A percentile compares a stretch with the other conserved stretches of the same genome.
Evolutionary conservation across 2,113 vertebrate species (phyloP).

Genomic region (Chelonoidis abingdonii): DNA sequence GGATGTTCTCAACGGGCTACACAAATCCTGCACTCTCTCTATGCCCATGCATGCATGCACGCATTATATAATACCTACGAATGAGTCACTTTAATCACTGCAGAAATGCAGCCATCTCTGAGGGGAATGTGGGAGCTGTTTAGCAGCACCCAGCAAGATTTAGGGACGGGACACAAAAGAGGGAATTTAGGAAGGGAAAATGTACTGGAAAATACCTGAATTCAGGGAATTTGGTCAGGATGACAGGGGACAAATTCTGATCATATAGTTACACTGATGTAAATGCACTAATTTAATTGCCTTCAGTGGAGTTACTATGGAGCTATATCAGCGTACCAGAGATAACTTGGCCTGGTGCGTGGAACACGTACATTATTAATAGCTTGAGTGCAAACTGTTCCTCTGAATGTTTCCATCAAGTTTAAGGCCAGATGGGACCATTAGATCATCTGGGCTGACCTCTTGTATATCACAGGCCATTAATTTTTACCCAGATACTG

Average conservation of each 20-base stretch:
- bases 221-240: not conserved
- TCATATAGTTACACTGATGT: not conserved
- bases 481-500: slow-evolving; percentile 43
- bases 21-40: not conserved
- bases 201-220: not conserved
- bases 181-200: not conserved
- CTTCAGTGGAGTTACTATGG: not conserved
- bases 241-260: not conserved
- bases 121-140: not conserved
- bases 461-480: slow-evolving; percentile 43
- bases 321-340: not conserved
- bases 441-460: slow-evolving; percentile 29
- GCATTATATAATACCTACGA: not conserved
- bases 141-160: not conserved
- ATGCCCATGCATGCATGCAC: not conserved
- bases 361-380: not conserved
- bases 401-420: not conserved
- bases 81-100: not conserved
- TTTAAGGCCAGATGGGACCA: slow-evolving; percentile 31
- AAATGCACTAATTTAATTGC: not conserved
- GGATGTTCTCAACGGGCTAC: not conserved
- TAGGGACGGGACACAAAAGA: not conserved
- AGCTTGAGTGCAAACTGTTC: not conserved
- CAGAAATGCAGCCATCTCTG: not conserved
- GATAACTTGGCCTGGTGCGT: not conserved